Evolutionary conservation across 2,888 invertebrate genomes (phyloP).

Genomic region (Andrena trimmerana): DNA sequence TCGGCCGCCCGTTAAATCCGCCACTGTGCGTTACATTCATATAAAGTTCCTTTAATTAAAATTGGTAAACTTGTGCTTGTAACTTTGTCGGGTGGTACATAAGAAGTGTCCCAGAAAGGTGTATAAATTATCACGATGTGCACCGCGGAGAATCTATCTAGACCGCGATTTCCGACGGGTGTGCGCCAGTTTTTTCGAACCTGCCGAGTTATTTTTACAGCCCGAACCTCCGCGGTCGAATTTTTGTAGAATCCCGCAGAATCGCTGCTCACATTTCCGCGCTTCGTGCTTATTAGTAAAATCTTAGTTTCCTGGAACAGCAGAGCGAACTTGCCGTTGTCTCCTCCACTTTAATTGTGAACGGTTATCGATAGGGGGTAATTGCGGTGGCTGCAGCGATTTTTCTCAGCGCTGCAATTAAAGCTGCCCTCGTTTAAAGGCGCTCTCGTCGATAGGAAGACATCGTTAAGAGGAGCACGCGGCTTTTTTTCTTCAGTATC

Average conservation of each 20-base stretch:
- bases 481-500: constrained; percentile 51
- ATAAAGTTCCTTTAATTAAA: no score
- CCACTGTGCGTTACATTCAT: no score
- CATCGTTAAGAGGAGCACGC: constrained; percentile 36
- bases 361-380: not conserved
- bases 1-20: no score
- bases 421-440: constrained; percentile 14
- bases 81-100: not conserved
- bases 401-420: not conserved
- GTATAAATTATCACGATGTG: not conserved
- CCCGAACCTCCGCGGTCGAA: not conserved
- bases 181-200: not conserved
- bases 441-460: constrained; percentile 10
- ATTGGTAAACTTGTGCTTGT: not conserved
- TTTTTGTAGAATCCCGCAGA: not conserved
- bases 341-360: not conserved
- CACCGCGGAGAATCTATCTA: not conserved
- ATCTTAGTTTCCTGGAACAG: not conserved
- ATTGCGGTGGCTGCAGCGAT: not conserved
- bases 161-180: not conserved
- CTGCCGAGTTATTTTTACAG: constrained; percentile 18
- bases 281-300: not conserved
- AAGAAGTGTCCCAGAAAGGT: not conserved
- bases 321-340: no score
- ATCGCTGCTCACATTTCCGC: not conserved